Evolutionary conservation across 1,140 invertebrate genomes (phyloP).

Genomic region (Eupristina koningsbergeri): DNA sequence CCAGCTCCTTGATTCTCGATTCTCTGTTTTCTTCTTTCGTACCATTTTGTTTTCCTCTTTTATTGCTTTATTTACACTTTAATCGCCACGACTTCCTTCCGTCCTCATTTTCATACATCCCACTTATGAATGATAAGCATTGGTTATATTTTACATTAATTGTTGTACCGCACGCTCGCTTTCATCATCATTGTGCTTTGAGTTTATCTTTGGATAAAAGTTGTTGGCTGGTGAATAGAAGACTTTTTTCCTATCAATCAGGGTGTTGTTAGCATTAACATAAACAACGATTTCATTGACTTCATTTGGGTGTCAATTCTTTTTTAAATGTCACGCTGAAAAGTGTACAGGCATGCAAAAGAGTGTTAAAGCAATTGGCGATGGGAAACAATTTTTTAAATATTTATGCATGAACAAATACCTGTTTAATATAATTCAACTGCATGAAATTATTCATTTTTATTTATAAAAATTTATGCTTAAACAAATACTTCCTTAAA

Average conservation of each 20-base stretch:
- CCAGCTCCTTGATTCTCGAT: constrained; percentile 9
- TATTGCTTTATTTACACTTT: not conserved
- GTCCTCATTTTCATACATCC: constrained; percentile 32
- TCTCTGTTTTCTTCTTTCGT: not conserved
- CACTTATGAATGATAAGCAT: constrained; percentile 28
- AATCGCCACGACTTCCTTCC: constrained; percentile 33
- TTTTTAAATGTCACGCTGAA: not conserved
- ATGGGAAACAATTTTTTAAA: not conserved
- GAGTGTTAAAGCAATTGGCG: not conserved
- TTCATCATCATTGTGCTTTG: not conserved
- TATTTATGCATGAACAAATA: too few species aligned
- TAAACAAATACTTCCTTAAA: too few species aligned
- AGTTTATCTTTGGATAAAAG: not conserved
- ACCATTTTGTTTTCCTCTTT: constrained; percentile 12
- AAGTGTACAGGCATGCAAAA: not conserved
- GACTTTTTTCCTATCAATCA: not conserved
- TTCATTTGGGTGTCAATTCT: not conserved
- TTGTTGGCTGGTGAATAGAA: not conserved
- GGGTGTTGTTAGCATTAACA: not conserved
- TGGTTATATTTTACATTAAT: not conserved
- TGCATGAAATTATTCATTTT: too few species aligned
- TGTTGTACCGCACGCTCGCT: not conserved
- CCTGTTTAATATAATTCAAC: too few species aligned
- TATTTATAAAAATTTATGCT: too few species aligned
- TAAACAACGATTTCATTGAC: not conserved